Percentiles rank a stretch among this genome's conserved stretches.
phyloP scores from a whole-genome alignment of 2,888 invertebrate genomes.

The Callyntrura guangdongensis region DNA sequence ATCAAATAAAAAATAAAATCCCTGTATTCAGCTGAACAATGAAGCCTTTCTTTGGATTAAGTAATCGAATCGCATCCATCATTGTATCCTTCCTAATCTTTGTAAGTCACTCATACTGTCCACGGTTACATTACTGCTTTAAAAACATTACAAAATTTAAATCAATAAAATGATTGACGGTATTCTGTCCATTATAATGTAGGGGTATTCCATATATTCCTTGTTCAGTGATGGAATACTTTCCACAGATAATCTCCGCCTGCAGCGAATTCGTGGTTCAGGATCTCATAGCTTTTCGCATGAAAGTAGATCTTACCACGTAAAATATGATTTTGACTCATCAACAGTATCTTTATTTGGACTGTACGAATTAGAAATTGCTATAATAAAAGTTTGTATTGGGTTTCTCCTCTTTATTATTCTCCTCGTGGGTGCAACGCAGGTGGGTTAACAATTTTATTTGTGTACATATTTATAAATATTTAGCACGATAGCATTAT shows the following conservation, averaged over 20 bases:
- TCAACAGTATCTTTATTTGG: constrained; percentile 58
- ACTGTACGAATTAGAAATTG: constrained; percentile 61
- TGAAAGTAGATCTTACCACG: background rate
- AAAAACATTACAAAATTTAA: too few relatives aligned
- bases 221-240: constrained; percentile 45
- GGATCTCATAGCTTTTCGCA: background rate
- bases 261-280: constrained; percentile 6
- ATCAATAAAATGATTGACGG: background rate
- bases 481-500: too few relatives aligned
- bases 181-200: background rate
- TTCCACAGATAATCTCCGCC: background rate
- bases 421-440: constrained; percentile 53
- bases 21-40: background rate
- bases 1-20: background rate
- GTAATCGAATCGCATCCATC: constrained; percentile 54
- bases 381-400: constrained; percentile 55
- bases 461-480: background rate
- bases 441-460: constrained; percentile 31
- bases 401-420: constrained; percentile 59
- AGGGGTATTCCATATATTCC: constrained; percentile 53
- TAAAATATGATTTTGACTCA: constrained; percentile 59
- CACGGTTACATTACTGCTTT: too few relatives aligned
- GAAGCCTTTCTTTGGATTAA: constrained; percentile 67
- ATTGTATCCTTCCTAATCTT: constrained; percentile 57
- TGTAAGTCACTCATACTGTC: constrained; percentile 43